These are phyloP conservation scores for Bathybates hornii DNA, from an alignment of 2,113 vertebrate species.

Conservation along the genomic window DNA sequence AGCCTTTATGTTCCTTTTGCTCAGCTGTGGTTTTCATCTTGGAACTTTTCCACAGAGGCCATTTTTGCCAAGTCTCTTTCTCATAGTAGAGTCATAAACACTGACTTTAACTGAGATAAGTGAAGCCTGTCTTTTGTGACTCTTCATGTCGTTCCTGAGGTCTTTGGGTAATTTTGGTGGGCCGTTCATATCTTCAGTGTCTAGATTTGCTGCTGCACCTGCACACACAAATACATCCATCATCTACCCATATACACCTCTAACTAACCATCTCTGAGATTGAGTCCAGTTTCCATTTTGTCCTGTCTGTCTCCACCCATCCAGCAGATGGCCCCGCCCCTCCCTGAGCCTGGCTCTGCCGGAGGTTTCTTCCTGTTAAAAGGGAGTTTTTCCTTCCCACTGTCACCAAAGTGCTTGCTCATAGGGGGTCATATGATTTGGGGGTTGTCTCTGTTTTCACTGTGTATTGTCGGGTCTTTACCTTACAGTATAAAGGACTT, in stretches of 20 bases:
- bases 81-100: neutral
- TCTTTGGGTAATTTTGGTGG: neutral
- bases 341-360: neutral
- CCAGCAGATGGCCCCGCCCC: neutral
- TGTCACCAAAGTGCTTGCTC: neutral
- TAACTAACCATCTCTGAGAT: neutral
- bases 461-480: neutral
- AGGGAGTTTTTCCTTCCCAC: neutral
- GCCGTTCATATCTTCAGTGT: neutral
- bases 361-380: neutral
- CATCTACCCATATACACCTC: neutral
- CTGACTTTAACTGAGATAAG: neutral
- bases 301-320: neutral
- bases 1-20: neutral
- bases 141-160: neutral
- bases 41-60: neutral
- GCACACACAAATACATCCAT: neutral
- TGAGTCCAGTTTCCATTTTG: neutral
- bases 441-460: neutral
- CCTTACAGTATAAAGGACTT: neutral
- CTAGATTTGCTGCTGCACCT: neutral
- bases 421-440: accelerated
- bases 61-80: neutral
- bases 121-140: neutral
- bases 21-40: neutral